A percentile compares a stretch with the other conserved stretches of the same genome.
phyloP scores from a whole-genome alignment of 2,888 invertebrate species.

The Epicampocera succincta region DNA sequence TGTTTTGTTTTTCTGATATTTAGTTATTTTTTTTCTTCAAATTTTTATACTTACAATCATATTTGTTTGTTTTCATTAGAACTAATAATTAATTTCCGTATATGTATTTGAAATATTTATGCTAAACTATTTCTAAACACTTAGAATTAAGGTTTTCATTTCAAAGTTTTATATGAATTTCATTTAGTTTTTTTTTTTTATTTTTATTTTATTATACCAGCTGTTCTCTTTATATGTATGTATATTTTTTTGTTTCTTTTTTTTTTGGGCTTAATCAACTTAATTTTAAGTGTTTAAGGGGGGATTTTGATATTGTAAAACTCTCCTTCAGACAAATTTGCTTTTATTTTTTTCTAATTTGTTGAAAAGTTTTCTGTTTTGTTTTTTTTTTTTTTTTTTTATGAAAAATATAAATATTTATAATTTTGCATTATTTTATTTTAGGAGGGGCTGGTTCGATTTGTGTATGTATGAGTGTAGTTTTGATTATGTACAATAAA shows the following conservation, averaged over 20 bases:
- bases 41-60: constrained; percentile 59
- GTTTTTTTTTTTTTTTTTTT: too few species aligned
- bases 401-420: neutral
- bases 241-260: constrained; percentile 19
- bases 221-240: constrained; percentile 7
- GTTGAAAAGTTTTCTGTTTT: constrained; percentile 21
- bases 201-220: constrained; percentile 16
- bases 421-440: neutral
- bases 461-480: neutral
- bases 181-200: constrained; percentile 13
- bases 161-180: constrained; percentile 9
- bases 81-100: constrained; percentile 28
- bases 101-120: constrained; percentile 23
- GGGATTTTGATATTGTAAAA: constrained; percentile 21
- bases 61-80: constrained; percentile 19
- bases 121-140: constrained; percentile 63
- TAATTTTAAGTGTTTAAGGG: constrained; percentile 10
- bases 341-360: constrained; percentile 2
- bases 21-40: constrained; percentile 26
- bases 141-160: constrained; percentile 45
- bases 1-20: constrained; percentile 22
- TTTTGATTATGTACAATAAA: neutral
- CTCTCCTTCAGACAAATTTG: constrained; percentile 4
- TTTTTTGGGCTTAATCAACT: constrained; percentile 16
- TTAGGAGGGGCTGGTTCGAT: neutral